These are phyloP conservation scores for Chaetodon trifascialis DNA, from an alignment of 2,113 vertebrate species.

Conservation along the genomic window DNA sequence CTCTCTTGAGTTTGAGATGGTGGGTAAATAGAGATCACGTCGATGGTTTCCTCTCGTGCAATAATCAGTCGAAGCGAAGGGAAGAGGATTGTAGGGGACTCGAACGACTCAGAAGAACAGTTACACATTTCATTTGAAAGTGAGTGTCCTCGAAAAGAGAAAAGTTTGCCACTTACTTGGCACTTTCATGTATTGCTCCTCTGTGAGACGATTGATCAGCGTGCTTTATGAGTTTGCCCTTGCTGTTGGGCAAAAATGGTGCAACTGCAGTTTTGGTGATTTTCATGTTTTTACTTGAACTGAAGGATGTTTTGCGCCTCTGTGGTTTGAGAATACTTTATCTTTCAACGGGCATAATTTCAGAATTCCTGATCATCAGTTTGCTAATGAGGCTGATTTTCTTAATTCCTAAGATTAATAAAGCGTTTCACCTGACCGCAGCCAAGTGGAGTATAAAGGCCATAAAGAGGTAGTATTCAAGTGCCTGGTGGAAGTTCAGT, in stretches of 20 bases:
- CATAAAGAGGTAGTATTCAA: conserved; percentile 79
- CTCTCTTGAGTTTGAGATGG: conserved; percentile 47
- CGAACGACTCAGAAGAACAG: conserved; percentile 31
- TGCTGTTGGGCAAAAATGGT: conserved; percentile 39
- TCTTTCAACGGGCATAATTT: conserved; percentile 40
- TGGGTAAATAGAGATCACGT: conserved; percentile 77
- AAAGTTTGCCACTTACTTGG: conserved; percentile 42
- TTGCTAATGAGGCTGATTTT: conserved; percentile 51
- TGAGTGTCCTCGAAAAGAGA: conserved; percentile 32
- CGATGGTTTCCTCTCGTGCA: conserved; percentile 93
- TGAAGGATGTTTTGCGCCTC: conserved; percentile 64
- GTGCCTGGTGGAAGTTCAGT: conserved; percentile 81
- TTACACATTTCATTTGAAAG: conserved; percentile 54
- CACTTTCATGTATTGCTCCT: conserved; percentile 55
- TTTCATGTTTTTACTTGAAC: conserved; percentile 70
- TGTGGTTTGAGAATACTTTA: conserved; percentile 47
- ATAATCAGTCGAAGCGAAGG: conserved; percentile 88
- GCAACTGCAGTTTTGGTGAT: conserved; percentile 52
- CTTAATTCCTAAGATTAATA: conserved; percentile 35
- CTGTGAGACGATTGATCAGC: conserved; percentile 31
- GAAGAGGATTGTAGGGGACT: conserved; percentile 65
- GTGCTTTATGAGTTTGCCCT: conserved; percentile 32
- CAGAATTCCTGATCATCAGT: conserved; percentile 42
- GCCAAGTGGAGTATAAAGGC: conserved; percentile 58
- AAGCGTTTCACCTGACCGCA: conserved; percentile 49